Conservation (phyloP, 92 coral and sea anemone genomes). For the Siderastrea siderea region DNA sequence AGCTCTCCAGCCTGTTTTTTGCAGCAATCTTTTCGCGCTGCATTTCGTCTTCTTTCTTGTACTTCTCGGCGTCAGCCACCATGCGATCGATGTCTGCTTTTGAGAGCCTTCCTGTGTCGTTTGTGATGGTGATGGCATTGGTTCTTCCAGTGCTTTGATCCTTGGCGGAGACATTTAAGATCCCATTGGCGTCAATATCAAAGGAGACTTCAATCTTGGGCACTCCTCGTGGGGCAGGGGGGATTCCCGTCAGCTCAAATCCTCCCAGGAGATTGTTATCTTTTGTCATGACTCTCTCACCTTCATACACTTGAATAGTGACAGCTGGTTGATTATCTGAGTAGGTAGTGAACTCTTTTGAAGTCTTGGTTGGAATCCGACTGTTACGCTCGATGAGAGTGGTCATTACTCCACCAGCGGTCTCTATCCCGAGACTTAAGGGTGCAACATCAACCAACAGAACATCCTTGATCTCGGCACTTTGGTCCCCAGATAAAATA, state of each 20-base stretch:
- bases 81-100: slow-evolving; percentile 75
- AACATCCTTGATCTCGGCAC: slow-evolving; percentile 63
- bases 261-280: slow-evolving; percentile 71
- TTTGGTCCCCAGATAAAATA: slow-evolving; percentile 65
- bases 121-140: slow-evolving; percentile 72
- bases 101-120: slow-evolving; percentile 70
- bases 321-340: slow-evolving; percentile 76
- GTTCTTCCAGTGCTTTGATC: slow-evolving; percentile 73
- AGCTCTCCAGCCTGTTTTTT: slow-evolving; percentile 87
- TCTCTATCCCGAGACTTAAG: slow-evolving; percentile 8
- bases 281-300: slow-evolving; percentile 58
- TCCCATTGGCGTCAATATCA: slow-evolving; percentile 76
- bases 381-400: slow-evolving; percentile 62
- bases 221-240: slow-evolving; percentile 81
- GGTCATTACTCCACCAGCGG: slow-evolving; percentile 75
- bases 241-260: slow-evolving; percentile 76
- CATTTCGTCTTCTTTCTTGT: slow-evolving; percentile 83
- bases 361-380: slow-evolving; percentile 63
- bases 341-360: slow-evolving; percentile 65
- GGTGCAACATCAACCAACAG: slow-evolving; percentile 74
- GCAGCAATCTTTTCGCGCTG: slow-evolving; percentile 80
- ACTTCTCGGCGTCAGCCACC: slow-evolving; percentile 76
- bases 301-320: slow-evolving; percentile 68
- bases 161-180: slow-evolving; percentile 70
- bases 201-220: slow-evolving; percentile 74